Conservation (phyloP, 2,113 vertebrate species). For the Andinoacara biseriatus region DNA sequence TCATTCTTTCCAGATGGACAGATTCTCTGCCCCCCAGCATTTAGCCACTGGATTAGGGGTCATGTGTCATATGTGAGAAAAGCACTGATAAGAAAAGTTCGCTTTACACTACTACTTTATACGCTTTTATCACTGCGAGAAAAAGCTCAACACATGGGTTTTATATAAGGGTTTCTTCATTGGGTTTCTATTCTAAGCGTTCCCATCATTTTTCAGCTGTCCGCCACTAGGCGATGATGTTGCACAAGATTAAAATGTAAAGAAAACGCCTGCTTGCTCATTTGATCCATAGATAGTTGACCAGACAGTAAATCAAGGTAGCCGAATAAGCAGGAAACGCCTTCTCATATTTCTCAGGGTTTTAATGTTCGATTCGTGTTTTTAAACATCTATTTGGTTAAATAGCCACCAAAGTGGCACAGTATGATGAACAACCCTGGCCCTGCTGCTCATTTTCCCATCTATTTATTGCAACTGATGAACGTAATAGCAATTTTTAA, state of each 20-base stretch:
- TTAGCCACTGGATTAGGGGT: not conserved
- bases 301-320: slow-evolving; percentile 47
- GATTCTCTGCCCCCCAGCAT: not conserved
- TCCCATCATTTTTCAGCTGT: not conserved
- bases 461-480: not conserved
- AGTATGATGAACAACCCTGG: not conserved
- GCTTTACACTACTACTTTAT: too few relatives aligned
- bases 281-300: slow-evolving; percentile 28
- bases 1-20: not conserved
- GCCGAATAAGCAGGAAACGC: slow-evolving; percentile 27
- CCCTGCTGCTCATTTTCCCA: not conserved
- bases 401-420: not conserved
- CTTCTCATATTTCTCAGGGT: not conserved
- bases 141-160: too few relatives aligned
- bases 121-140: too few relatives aligned
- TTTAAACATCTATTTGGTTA: not conserved
- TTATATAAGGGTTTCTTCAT: not conserved
- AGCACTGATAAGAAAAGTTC: too few relatives aligned
- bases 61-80: not conserved
- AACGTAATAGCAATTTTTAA: not conserved
- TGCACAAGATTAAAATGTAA: not conserved
- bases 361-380: not conserved
- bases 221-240: slow-evolving; percentile 34
- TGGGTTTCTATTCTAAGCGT: not conserved
- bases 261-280: slow-evolving; percentile 10